A percentile compares a stretch with the other conserved stretches of the same genome.
Evolutionary conservation across 53 echinoderm and acorn worm genomes (phyloP).

Genomic region (Paracentrotus lividus): DNA sequence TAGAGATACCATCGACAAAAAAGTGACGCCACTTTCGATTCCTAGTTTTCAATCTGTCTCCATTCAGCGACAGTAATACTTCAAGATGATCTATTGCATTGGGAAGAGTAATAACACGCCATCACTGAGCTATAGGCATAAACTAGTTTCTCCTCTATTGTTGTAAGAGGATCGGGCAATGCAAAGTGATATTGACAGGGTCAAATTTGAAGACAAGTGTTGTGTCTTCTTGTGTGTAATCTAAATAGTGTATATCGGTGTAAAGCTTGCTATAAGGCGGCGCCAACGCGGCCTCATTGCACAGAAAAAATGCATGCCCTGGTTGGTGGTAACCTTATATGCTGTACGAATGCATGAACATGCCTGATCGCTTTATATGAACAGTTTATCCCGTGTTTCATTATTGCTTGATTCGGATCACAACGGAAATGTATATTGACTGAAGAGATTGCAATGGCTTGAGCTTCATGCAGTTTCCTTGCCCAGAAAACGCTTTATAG

Average conservation of each 20-base stretch:
- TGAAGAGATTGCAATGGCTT: neutral
- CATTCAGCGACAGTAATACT: neutral
- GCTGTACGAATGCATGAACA: neutral
- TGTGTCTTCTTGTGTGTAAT: neutral
- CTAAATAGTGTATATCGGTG: neutral
- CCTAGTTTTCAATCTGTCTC: neutral
- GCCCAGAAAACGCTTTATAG: too few species aligned
- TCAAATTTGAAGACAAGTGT: neutral
- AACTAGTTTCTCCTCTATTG: neutral
- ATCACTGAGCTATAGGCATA: neutral
- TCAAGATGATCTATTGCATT: neutral
- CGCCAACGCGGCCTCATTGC: neutral
- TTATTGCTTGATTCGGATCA: neutral
- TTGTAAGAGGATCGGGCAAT: neutral
- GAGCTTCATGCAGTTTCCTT: neutral
- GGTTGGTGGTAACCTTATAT: neutral
- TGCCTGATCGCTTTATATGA: neutral
- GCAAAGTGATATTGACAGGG: conserved; percentile 6
- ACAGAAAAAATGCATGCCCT: neutral
- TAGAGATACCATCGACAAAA: neutral
- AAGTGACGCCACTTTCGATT: neutral
- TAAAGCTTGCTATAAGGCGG: neutral
- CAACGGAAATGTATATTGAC: neutral
- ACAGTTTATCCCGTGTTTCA: neutral
- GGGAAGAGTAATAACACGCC: neutral